Conservation (phyloP, 2,113 vertebrate species). For the Ceratotherium simum region DNA sequence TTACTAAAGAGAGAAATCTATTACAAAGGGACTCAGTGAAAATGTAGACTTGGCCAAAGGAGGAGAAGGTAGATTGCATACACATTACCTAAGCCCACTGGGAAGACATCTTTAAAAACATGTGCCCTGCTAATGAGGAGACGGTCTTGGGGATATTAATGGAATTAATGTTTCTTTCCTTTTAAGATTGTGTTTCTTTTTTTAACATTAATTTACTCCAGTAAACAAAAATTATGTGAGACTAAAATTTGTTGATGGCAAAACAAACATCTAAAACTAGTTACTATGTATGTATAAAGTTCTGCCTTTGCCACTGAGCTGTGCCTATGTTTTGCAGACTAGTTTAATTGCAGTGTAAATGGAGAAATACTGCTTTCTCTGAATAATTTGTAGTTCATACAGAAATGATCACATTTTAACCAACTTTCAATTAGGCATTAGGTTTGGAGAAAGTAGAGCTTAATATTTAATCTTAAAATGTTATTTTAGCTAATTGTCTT, state of each 20-base stretch:
- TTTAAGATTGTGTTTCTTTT: neutral
- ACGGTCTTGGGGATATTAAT: neutral
- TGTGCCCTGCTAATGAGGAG: neutral
- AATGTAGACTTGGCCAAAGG: neutral
- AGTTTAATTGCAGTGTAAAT: neutral
- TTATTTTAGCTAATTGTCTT: conserved; percentile 16
- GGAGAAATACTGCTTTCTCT: neutral
- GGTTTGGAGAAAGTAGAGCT: neutral
- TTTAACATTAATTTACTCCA: neutral
- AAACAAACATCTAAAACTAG: neutral
- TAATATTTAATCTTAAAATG: neutral
- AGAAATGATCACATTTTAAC: neutral
- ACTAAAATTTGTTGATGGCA: neutral
- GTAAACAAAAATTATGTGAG: neutral
- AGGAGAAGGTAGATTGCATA: neutral
- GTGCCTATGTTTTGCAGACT: neutral
- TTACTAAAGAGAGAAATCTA: neutral
- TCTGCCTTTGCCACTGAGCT: neutral
- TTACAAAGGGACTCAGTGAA: neutral
- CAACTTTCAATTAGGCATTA: neutral
- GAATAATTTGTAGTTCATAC: neutral
- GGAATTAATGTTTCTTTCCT: neutral
- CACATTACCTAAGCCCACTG: neutral
- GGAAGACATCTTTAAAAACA: neutral
- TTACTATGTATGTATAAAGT: neutral